A percentile compares a stretch with the other conserved stretches of the same genome.
Evolutionary conservation across 2,113 vertebrate species (phyloP).

Genomic region (Syngnathoides biaculeatus): DNA sequence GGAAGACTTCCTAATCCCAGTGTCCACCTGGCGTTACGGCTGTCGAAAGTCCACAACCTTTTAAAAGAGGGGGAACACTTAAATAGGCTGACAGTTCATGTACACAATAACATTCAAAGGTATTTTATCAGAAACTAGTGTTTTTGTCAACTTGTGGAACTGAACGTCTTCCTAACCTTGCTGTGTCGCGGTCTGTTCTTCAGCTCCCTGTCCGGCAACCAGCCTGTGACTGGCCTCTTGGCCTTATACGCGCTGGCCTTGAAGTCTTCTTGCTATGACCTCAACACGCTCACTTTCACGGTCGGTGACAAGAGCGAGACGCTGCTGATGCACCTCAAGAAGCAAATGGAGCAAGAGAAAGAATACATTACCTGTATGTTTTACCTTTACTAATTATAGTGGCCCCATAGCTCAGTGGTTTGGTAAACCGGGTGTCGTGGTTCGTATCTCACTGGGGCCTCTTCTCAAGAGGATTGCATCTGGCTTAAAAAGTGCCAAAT

Average conservation of each 20-base stretch:
- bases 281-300: conserved; percentile 46
- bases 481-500: too few species aligned
- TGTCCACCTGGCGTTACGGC: conserved; percentile 83
- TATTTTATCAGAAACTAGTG: conserved; percentile 41
- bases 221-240: conserved; percentile 72
- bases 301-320: conserved; percentile 35
- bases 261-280: conserved; percentile 77
- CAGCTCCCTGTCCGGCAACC: conserved; percentile 37
- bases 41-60: conserved; percentile 75
- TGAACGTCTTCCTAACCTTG: neutral
- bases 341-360: conserved; percentile 79
- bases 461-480: too few species aligned
- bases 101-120: conserved; percentile 73
- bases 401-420: too few species aligned
- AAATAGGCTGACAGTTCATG: conserved; percentile 63
- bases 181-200: neutral
- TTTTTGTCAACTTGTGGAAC: neutral
- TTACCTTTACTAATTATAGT: neutral
- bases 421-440: too few species aligned
- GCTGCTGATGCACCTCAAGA: conserved; percentile 81
- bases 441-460: too few species aligned
- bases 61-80: conserved; percentile 73
- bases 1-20: conserved; percentile 78
- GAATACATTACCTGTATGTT: conserved; percentile 60
- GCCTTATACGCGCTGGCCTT: conserved; percentile 83